Evolutionary conservation across 2,797 vertebrate species (phyloP).

Genomic region (Poeciliopsis turneri): DNA sequence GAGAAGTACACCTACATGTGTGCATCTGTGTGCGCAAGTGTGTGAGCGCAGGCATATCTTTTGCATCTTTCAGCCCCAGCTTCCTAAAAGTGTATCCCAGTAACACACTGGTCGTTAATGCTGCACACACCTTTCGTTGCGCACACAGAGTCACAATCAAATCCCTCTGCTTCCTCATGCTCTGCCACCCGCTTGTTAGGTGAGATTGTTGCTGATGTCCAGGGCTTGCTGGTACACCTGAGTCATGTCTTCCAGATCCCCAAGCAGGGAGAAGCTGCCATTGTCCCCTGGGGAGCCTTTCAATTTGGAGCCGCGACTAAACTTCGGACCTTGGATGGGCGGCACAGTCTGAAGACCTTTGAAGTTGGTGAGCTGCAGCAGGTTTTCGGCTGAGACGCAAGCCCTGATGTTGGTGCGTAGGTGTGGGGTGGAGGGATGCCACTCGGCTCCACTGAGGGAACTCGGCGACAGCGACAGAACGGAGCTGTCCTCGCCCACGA

Average conservation of each 20-base stretch:
- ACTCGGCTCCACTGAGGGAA: constrained; percentile 89
- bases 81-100: constrained; percentile 79
- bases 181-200: constrained; percentile 77
- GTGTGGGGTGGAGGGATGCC: constrained; percentile 85
- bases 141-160: constrained; percentile 34
- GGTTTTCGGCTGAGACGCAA: constrained; percentile 95
- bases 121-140: constrained; percentile 40
- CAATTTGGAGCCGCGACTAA: constrained; percentile 83
- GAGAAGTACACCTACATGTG: constrained; percentile 58
- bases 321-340: constrained; percentile 88
- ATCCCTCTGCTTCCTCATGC: constrained; percentile 45
- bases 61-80: constrained; percentile 57
- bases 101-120: constrained; percentile 82
- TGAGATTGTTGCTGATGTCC: constrained; percentile 97
- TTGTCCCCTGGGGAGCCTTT: constrained; percentile 92
- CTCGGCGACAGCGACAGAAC: constrained; percentile 85
- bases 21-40: constrained; percentile 47
- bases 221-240: constrained; percentile 99
- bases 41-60: constrained; percentile 51
- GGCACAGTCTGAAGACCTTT: constrained; percentile 90
- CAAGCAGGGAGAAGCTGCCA: constrained; percentile 96
- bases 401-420: constrained; percentile 90
- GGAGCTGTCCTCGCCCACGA: constrained; percentile 91
- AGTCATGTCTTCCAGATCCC: constrained; percentile 99
- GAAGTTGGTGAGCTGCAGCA: constrained; percentile 95